A percentile compares a stretch with the other conserved stretches of the same genome.
These are phyloP conservation scores for Montipora capricornis DNA, from an alignment of 64 coral and sea anemone species.

Conservation along the genomic window DNA sequence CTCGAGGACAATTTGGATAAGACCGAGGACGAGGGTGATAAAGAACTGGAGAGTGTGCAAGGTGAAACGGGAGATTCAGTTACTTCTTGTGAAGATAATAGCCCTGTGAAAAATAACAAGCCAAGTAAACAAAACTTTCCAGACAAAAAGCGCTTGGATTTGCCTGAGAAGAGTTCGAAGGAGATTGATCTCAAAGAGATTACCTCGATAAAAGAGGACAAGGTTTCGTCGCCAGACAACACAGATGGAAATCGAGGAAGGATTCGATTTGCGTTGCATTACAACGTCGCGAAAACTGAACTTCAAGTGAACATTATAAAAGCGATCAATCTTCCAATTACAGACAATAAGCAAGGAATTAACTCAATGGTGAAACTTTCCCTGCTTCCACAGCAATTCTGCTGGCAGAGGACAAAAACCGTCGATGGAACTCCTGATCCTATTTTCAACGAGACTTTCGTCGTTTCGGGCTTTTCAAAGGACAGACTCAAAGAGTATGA, in stretches of 20 bases:
- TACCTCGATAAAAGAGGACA: conserved; percentile 25
- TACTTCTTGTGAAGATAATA: conserved; percentile 7
- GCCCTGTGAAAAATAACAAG: conserved; percentile 42
- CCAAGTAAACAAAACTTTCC: neutral
- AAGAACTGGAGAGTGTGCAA: conserved; percentile 26
- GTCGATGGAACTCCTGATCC: conserved; percentile 71
- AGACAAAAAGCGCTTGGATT: neutral
- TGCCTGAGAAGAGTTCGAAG: neutral
- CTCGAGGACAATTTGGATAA: conserved; percentile 71
- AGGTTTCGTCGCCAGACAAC: conserved; percentile 53
- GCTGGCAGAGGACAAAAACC: conserved; percentile 94
- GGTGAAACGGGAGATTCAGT: neutral
- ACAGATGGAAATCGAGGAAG: conserved; percentile 68
- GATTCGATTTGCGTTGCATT: conserved; percentile 86
- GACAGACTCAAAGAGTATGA: conserved; percentile 88
- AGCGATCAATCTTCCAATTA: conserved; percentile 65
- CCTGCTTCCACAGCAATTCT: conserved; percentile 91
- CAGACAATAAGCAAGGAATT: conserved; percentile 72
- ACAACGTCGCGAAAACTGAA: conserved; percentile 81
- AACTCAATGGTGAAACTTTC: conserved; percentile 90
- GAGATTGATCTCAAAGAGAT: conserved; percentile 48
- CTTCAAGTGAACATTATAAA: conserved; percentile 94
- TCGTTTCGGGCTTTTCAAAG: conserved; percentile 96
- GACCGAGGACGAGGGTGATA: conserved; percentile 55
- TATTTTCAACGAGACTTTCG: conserved; percentile 93